Conservation (phyloP, 1,140 invertebrate species). For the Atta texana region DNA sequence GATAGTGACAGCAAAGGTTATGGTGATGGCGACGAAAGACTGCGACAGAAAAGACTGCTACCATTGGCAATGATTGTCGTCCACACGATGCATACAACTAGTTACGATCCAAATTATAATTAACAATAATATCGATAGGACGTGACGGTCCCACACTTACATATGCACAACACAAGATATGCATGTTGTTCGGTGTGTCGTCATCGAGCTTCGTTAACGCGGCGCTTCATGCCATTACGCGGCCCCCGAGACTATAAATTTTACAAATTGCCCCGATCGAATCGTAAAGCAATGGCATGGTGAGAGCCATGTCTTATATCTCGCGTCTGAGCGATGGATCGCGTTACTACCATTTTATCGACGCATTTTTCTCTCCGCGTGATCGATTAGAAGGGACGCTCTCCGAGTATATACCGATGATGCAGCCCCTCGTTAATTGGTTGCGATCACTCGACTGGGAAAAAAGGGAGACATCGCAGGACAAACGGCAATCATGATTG, state of each 20-base stretch:
- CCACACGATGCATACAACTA: neutral
- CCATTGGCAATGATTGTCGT: neutral
- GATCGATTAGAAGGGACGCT: constrained; percentile 60
- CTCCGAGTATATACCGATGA: constrained; percentile 29
- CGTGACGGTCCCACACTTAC: neutral
- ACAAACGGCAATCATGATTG: constrained; percentile 32
- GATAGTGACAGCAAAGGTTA: constrained; percentile 21
- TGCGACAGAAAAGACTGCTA: neutral
- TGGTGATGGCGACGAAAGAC: neutral
- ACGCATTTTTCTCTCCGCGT: constrained; percentile 33
- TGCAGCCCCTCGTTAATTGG: constrained; percentile 64
- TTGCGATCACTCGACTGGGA: constrained; percentile 4
- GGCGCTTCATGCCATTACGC: constrained; percentile 41
- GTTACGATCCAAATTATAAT: constrained; percentile 65
- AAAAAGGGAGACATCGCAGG: neutral
- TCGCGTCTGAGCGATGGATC: constrained; percentile 8
- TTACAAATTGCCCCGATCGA: constrained; percentile 75
- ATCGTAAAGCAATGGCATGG: constrained; percentile 66
- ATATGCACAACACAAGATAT: neutral
- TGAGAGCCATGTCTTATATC: constrained; percentile 43
- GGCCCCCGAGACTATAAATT: constrained; percentile 73
- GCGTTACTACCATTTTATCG: constrained; percentile 27
- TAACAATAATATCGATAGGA: constrained; percentile 58
- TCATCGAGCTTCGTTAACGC: constrained; percentile 73
- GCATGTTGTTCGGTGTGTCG: constrained; percentile 40